Percentiles rank a stretch among this genome's conserved stretches.
Conservation (phyloP, 2,888 invertebrate species). For the Eupithecia dodoneata region DNA sequence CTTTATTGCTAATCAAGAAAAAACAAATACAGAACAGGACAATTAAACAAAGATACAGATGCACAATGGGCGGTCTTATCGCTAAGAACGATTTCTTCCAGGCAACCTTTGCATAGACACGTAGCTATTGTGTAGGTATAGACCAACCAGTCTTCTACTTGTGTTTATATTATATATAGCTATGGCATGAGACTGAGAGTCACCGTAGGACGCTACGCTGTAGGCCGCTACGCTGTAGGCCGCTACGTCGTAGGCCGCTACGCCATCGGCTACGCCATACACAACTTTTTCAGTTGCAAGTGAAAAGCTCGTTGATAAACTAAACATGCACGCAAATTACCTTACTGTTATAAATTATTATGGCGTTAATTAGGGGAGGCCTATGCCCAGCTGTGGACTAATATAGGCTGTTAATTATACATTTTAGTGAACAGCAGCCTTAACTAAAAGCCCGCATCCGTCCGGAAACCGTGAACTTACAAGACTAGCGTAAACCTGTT, state of each 20-base stretch:
- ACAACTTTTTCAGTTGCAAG: not conserved
- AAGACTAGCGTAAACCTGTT: constrained; percentile 37
- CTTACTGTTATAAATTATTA: not conserved
- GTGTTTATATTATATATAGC: not conserved
- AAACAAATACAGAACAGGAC: too few species aligned
- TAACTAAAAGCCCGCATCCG: constrained; percentile 46
- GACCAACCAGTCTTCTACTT: not conserved
- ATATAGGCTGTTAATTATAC: too few species aligned
- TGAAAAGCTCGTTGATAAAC: not conserved
- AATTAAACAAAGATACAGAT: too few species aligned
- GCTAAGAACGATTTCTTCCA: too few species aligned
- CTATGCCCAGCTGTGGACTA: too few species aligned
- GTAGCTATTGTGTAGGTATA: too few species aligned
- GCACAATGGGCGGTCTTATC: too few species aligned
- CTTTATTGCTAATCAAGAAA: too few species aligned
- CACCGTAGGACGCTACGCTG: not conserved
- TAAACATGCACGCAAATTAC: not conserved
- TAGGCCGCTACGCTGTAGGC: not conserved
- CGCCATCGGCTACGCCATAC: not conserved
- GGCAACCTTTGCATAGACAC: too few species aligned
- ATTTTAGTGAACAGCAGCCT: not conserved
- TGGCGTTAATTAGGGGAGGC: too few species aligned
- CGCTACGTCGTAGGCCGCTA: not conserved
- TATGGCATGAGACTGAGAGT: not conserved
- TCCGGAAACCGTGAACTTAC: constrained; percentile 43